Evolutionary conservation across 1,140 invertebrate species (phyloP).

Genomic region (Reticulitermes speratus): DNA sequence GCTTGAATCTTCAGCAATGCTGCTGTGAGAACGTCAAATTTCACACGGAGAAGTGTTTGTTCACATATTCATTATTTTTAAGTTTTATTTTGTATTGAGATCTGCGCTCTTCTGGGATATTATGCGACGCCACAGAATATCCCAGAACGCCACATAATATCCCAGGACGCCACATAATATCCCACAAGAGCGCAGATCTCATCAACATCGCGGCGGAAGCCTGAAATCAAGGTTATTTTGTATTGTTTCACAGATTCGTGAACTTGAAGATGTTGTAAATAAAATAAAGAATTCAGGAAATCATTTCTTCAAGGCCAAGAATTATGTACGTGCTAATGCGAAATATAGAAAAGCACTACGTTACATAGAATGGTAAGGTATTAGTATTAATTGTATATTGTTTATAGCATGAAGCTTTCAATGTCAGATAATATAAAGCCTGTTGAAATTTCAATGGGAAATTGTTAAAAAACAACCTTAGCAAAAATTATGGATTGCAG

Average conservation of each 20-base stretch:
- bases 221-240: not conserved
- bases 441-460: not conserved
- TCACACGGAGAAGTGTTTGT: no score
- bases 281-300: slow-evolving; percentile 73
- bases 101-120: no score
- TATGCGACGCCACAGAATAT: no score
- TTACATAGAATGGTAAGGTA: slow-evolving; percentile 56
- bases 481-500: not conserved
- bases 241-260: slow-evolving; percentile 43
- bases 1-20: no score
- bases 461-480: not conserved
- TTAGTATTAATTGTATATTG: slow-evolving; percentile 30
- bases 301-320: slow-evolving; percentile 59
- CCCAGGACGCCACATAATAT: no score
- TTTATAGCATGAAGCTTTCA: not conserved
- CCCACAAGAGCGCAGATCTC: no score
- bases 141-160: no score
- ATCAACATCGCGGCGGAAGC: no score
- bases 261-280: slow-evolving; percentile 49
- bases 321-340: slow-evolving; percentile 59
- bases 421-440: not conserved
- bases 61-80: no score
- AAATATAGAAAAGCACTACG: slow-evolving; percentile 75
- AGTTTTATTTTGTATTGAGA: not conserved
- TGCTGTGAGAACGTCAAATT: no score